Conservation (phyloP, 2,113 vertebrate species). For the Sebastes schlegelii region DNA sequence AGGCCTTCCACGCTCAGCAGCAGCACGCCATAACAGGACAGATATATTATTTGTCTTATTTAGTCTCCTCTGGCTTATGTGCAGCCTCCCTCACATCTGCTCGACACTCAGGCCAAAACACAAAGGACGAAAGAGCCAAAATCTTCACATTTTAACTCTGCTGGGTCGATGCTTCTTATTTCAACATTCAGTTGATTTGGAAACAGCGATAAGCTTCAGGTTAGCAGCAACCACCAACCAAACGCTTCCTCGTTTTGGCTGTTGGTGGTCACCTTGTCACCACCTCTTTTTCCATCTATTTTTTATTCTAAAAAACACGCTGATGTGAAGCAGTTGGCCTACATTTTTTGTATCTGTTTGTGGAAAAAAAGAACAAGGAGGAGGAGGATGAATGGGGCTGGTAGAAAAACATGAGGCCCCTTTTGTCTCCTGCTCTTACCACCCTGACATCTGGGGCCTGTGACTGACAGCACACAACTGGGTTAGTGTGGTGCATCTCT, state of each 20-base stretch:
- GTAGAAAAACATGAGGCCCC: conserved; percentile 25
- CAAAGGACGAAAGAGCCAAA: background rate
- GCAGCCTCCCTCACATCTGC: conserved; percentile 30
- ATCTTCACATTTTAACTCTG: background rate
- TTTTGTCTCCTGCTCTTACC: conserved; percentile 37
- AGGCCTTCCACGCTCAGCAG: background rate
- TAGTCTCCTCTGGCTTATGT: background rate
- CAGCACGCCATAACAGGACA: conserved; percentile 22
- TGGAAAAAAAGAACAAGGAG: conserved; percentile 11
- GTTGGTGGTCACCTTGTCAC: conserved; percentile 9
- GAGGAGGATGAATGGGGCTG: background rate
- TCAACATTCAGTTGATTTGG: background rate
- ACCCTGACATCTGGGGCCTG: conserved; percentile 45
- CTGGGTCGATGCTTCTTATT: background rate
- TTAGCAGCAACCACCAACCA: background rate
- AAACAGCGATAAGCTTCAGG: background rate
- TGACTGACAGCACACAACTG: conserved; percentile 52
- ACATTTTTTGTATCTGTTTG: conserved; percentile 29
- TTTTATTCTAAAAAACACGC: background rate
- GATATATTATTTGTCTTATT: conserved; percentile 25
- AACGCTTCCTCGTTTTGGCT: background rate
- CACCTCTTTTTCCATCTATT: conserved; percentile 14
- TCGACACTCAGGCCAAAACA: conserved; percentile 5
- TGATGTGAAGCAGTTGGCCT: conserved; percentile 9
- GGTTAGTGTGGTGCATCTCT: conserved; percentile 27